Conservation (phyloP, 2,113 vertebrate genomes). For the Tychaedon coryphoeus region DNA sequence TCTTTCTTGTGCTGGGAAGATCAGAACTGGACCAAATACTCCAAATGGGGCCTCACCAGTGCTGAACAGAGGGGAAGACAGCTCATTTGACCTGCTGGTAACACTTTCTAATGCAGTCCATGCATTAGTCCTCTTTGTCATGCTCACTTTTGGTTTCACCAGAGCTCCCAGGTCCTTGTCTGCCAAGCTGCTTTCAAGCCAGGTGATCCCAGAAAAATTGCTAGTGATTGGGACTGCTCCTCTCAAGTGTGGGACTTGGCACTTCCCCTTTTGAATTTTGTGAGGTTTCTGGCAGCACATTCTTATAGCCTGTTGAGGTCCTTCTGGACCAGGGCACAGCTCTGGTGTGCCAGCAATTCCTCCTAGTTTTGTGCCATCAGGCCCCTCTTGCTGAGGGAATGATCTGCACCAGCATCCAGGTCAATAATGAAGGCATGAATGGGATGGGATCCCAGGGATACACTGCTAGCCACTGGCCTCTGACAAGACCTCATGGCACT, state of each 20-base stretch:
- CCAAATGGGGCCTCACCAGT: neutral
- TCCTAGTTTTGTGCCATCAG: neutral
- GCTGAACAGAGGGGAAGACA: neutral
- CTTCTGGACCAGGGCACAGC: neutral
- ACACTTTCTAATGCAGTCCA: neutral
- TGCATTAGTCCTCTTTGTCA: neutral
- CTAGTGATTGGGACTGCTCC: neutral
- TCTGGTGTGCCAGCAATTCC: neutral
- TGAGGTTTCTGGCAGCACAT: neutral
- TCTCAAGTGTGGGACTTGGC: neutral
- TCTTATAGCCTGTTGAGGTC: neutral
- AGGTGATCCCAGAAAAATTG: neutral
- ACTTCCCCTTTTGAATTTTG: fast-evolving
- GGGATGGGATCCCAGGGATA: neutral
- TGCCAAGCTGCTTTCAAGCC: neutral
- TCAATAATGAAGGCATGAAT: neutral
- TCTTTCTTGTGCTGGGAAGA: neutral
- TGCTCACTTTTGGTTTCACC: neutral
- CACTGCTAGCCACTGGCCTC: neutral
- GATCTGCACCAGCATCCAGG: neutral
- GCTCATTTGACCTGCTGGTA: neutral
- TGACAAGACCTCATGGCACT: neutral
- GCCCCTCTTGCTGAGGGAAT: neutral
- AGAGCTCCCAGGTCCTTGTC: neutral
- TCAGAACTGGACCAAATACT: neutral